phyloP scores from a whole-genome alignment of 2,113 vertebrate species.

The Rhineura floridana region DNA sequence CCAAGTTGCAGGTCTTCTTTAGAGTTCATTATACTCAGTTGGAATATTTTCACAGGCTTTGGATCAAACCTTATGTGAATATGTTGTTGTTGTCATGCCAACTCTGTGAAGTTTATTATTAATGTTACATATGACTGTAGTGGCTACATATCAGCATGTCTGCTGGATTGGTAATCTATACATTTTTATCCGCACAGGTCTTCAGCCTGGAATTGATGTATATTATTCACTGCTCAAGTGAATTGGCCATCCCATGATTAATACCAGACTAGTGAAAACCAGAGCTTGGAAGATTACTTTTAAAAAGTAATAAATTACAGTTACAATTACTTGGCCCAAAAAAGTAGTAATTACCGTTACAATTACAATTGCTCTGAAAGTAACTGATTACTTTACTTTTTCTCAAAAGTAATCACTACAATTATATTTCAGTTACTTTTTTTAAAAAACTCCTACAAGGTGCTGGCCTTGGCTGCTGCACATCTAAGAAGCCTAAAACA shows the following conservation, averaged over 20 bases:
- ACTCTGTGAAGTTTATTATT: background rate
- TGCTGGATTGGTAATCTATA: background rate
- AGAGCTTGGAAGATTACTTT: no score
- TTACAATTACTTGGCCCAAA: no score
- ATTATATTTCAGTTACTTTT: no score
- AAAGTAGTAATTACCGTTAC: no score
- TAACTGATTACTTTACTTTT: no score
- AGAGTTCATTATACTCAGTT: background rate
- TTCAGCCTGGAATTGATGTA: background rate
- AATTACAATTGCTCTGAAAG: no score
- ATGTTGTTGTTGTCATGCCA: background rate
- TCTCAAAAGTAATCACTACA: no score
- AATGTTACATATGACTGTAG: background rate
- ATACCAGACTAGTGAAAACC: background rate
- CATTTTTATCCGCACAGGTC: background rate
- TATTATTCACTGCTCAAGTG: background rate
- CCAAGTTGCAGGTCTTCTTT: background rate
- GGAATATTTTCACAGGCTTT: background rate
- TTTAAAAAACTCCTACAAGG: no score
- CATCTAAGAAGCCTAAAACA: no score
- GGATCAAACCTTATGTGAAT: conserved; percentile 4
- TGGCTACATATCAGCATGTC: background rate
- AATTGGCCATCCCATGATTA: background rate
- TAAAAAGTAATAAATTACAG: no score
- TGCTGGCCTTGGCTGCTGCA: no score